These are phyloP conservation scores for Brachypodius melanocephalos DNA, from an alignment of 2,113 vertebrate genomes.

Conservation along the genomic window DNA sequence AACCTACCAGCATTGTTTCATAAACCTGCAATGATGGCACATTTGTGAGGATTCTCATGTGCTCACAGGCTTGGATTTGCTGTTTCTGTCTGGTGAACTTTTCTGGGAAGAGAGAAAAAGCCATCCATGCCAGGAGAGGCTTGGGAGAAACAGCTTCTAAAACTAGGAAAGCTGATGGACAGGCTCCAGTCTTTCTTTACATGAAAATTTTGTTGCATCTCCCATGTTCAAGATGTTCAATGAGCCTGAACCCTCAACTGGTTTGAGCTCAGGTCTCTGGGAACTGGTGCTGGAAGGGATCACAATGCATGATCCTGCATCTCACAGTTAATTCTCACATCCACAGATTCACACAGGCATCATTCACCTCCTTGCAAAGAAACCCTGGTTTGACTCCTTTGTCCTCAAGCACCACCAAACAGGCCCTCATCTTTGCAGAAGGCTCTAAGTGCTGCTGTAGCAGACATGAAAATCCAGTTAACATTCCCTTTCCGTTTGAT, in stretches of 20 bases:
- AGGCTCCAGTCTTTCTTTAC: neutral
- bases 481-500: conserved; percentile 25
- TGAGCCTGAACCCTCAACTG: neutral
- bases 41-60: neutral
- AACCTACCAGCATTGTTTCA: neutral
- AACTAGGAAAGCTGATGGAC: neutral
- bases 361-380: neutral
- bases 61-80: neutral
- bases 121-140: neutral
- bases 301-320: neutral
- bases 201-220: neutral
- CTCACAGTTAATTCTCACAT: neutral
- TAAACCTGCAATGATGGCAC: neutral
- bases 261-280: neutral
- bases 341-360: rapidly evolving
- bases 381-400: neutral
- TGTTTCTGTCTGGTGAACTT: neutral
- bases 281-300: neutral
- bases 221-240: neutral
- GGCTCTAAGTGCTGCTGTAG: neutral
- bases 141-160: neutral
- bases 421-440: neutral
- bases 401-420: neutral
- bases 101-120: neutral
- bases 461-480: conserved; percentile 21